Evolutionary conservation across 2,888 invertebrate genomes (phyloP).

Genomic region (Gymnosoma rotundatum): DNA sequence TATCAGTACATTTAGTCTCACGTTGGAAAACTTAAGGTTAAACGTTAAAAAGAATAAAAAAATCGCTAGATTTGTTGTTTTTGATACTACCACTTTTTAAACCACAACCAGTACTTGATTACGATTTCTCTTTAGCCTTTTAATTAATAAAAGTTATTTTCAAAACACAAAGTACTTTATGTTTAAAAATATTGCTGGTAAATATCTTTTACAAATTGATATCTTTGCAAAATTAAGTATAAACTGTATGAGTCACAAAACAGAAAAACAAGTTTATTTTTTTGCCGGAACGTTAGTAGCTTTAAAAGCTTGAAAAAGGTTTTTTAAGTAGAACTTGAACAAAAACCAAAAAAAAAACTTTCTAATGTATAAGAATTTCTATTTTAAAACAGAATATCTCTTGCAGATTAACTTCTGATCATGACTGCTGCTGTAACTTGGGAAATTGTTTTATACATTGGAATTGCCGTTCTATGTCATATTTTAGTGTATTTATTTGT

Average conservation of each 20-base stretch:
- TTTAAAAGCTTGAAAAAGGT: background rate
- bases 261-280: conserved; percentile 32
- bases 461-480: conserved; percentile 76
- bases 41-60: too few species aligned
- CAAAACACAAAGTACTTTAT: too few species aligned
- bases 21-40: too few species aligned
- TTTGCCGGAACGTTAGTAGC: conserved; percentile 5
- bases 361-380: background rate
- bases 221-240: background rate
- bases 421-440: conserved; percentile 69
- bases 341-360: background rate
- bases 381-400: background rate
- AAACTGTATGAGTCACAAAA: background rate
- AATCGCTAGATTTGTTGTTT: too few species aligned
- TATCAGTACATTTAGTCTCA: too few species aligned
- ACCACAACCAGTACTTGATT: too few species aligned
- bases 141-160: background rate
- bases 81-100: too few species aligned
- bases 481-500: conserved; percentile 77
- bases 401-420: conserved; percentile 22
- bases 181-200: too few species aligned
- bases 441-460: conserved; percentile 76
- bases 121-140: conserved; percentile 7
- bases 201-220: too few species aligned
- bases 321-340: background rate